Evolutionary conservation across 1,140 invertebrate genomes (phyloP).

Genomic region (Leptinotarsa lineolata): DNA sequence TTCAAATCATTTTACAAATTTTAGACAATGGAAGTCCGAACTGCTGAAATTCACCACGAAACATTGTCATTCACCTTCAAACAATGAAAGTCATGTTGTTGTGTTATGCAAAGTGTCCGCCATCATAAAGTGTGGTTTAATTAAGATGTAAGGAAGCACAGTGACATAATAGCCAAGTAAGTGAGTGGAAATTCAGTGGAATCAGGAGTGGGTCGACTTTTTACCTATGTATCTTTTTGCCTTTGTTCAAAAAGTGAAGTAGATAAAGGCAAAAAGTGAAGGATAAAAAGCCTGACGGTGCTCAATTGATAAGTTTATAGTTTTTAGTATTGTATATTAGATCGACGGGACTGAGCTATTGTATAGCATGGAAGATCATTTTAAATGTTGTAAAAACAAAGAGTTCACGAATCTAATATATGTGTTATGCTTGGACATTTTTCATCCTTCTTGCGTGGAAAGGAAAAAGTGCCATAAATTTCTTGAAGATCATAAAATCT

Average conservation of each 20-base stretch:
- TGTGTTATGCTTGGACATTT: conserved; percentile 15
- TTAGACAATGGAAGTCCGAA: too few relatives aligned
- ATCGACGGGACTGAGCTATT: too few relatives aligned
- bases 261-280: background rate
- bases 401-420: conserved; percentile 13
- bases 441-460: conserved; percentile 17
- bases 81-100: too few relatives aligned
- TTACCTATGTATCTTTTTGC: background rate
- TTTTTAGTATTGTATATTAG: too few relatives aligned
- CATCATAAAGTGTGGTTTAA: too few relatives aligned
- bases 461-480: conserved; percentile 12
- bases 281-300: too few relatives aligned
- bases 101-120: too few relatives aligned
- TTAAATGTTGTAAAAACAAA: conserved; percentile 14
- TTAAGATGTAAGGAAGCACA: too few relatives aligned
- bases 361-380: background rate
- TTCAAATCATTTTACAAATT: too few relatives aligned
- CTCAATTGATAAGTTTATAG: too few relatives aligned
- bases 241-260: background rate
- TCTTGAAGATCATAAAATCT: conserved; percentile 13
- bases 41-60: too few relatives aligned
- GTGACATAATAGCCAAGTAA: background rate
- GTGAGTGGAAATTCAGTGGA: background rate
- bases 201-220: background rate
- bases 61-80: too few relatives aligned